phyloP scores from a whole-genome alignment of 2,888 invertebrate species.

The Harmothoe impar region DNA sequence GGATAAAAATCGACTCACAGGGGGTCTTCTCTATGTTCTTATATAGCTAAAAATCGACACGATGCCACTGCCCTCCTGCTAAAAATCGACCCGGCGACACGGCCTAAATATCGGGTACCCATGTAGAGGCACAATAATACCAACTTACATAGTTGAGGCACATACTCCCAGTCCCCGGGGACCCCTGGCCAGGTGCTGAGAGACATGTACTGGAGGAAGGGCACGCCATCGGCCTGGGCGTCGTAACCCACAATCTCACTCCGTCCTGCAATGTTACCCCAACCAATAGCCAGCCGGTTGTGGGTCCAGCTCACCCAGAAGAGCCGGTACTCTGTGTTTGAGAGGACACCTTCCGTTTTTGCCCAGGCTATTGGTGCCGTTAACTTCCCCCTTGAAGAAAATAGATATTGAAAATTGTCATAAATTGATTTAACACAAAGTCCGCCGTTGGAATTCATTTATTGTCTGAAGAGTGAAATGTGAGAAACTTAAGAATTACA shows the following conservation, averaged over 20 bases:
- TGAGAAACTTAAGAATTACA: too few relatives aligned
- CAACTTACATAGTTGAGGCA: constrained; percentile 31
- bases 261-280: neutral
- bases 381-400: neutral
- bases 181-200: neutral
- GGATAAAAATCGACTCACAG: too few relatives aligned
- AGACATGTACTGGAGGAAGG: constrained; percentile 48
- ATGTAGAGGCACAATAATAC: too few relatives aligned
- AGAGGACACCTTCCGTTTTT: neutral
- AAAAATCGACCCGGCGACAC: too few relatives aligned
- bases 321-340: neutral
- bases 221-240: neutral
- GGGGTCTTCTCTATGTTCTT: too few relatives aligned
- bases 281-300: neutral
- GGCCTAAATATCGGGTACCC: too few relatives aligned
- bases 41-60: too few relatives aligned
- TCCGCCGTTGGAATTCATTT: neutral
- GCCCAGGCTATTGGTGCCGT: neutral
- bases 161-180: neutral
- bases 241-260: neutral
- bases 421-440: neutral
- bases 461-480: too few relatives aligned
- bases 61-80: too few relatives aligned
- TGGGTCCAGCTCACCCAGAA: constrained; percentile 52
- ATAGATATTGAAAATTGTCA: neutral